These are phyloP conservation scores for Abramis brama DNA, from an alignment of 2,113 vertebrate genomes.

Conservation along the genomic window DNA sequence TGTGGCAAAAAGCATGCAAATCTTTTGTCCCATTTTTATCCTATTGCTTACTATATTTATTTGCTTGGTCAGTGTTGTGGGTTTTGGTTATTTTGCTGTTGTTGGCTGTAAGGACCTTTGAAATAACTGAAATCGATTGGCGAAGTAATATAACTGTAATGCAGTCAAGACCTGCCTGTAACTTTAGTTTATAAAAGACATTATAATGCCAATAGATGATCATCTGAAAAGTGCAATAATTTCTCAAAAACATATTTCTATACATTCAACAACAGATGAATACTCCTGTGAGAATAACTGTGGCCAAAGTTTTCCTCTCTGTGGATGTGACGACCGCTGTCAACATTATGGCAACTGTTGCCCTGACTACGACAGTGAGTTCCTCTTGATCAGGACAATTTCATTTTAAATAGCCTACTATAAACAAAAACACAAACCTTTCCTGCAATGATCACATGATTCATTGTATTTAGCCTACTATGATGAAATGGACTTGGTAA, in stretches of 20 bases:
- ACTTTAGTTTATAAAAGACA: background rate
- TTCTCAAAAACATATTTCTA: constrained; percentile 20
- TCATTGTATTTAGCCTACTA: too few species aligned
- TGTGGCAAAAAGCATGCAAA: too few species aligned
- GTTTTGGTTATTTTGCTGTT: too few species aligned
- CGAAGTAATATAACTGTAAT: too few species aligned
- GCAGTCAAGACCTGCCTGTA: too few species aligned
- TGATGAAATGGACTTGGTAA: background rate
- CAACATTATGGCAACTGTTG: constrained; percentile 57
- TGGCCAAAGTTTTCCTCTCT: constrained; percentile 77
- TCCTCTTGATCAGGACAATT: background rate
- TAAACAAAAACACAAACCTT: too few species aligned
- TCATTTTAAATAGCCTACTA: background rate
- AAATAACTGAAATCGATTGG: too few species aligned
- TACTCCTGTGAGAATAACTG: constrained; percentile 56
- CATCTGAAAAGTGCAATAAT: constrained; percentile 60
- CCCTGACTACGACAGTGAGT: constrained; percentile 57
- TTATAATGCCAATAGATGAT: constrained; percentile 71
- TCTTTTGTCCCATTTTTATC: too few species aligned
- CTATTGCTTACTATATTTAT: too few species aligned
- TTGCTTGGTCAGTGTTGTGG: too few species aligned
- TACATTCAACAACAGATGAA: background rate
- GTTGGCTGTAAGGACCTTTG: too few species aligned
- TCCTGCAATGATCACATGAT: background rate
- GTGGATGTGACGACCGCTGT: constrained; percentile 63